Evolutionary conservation across 2,113 vertebrate species (phyloP), one percentile per base, ranked within the genome.

Genomic region (Misgurnus mizolepis): DNA sequence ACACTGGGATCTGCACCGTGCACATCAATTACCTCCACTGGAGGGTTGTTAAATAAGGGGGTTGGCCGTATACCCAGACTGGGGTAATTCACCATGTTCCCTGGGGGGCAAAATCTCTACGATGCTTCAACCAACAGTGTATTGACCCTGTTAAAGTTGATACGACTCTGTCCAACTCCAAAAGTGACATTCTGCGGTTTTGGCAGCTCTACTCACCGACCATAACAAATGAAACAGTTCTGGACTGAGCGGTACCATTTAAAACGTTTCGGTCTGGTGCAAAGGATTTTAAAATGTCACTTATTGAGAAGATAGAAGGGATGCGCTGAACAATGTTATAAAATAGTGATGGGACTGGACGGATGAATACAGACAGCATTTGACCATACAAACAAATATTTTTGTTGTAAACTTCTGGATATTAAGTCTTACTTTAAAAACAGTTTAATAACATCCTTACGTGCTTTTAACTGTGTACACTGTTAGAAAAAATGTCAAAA

Each of bases 21-120:
- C 67, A 82, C 83, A 82, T 84, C 82, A 86, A 77, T 86, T 82
- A 81, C 82, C 45, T 77, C 69, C 67, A 80, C 67, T 68, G 55
- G 41, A 67, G 72, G 76, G 67, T 65, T 75, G 74, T 80, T 85
- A 85, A 85, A 82, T 75, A 67, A 70, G 56, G 69, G 74, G 67
- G 84, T 78, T 77, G 61, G 45, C 77, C 61, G 27, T 71, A 67
- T 50, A 82, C 50, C 76, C 77, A 75, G 70, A 75, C 77, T 72
- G 78, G 64, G 72, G 45, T 80, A 77, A 85, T 80, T 80, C 70
- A 80, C 76, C 56, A 27, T 80, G 65, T 55, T 86, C 76, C 71
- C 67, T 55, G 78, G 78, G 71, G 75, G 70, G 69, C 50, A 67
- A 73, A 75, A 73, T 11, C 47, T 56, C 22, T 55, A 61, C 66